These are phyloP conservation scores for Epistrophella euchroma DNA, from an alignment of 2,888 invertebrate species.

Conservation along the genomic window DNA sequence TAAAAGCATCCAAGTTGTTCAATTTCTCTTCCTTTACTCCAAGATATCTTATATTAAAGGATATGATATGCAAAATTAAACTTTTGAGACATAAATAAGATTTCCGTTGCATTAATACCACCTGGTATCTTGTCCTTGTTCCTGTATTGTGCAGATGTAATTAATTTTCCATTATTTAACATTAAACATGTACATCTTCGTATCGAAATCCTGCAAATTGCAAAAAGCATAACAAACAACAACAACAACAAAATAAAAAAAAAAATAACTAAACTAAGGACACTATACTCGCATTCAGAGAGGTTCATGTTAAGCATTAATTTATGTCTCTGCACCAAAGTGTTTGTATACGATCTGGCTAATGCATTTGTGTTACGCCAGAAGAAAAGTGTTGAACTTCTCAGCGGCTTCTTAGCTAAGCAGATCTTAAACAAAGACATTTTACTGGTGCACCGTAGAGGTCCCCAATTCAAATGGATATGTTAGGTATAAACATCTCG, in stretches of 20 bases:
- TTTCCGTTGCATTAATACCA: constrained; percentile 46
- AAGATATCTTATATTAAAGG: not conserved
- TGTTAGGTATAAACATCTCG: constrained; percentile 40
- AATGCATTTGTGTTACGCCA: constrained; percentile 41
- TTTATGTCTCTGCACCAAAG: constrained; percentile 57
- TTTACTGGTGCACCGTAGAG: constrained; percentile 37
- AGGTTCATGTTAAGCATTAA: constrained; percentile 51
- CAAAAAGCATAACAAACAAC: constrained; percentile 28
- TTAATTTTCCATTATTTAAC: constrained; percentile 60
- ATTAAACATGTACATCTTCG: constrained; percentile 44
- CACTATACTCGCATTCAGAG: not conserved
- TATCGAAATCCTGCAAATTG: constrained; percentile 38
- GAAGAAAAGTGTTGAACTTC: constrained; percentile 40
- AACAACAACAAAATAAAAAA: constrained; percentile 3
- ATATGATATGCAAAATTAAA: constrained; percentile 35
- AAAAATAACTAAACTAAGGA: constrained; percentile 26
- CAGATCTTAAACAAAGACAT: constrained; percentile 51
- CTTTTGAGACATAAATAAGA: constrained; percentile 48
- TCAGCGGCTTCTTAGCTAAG: constrained; percentile 49
- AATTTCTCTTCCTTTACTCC: not conserved
- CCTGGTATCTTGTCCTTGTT: constrained; percentile 50
- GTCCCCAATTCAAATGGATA: constrained; percentile 34
- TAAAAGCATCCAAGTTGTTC: not conserved
- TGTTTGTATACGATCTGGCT: constrained; percentile 44
- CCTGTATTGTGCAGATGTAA: constrained; percentile 61